A percentile compares a stretch with the other conserved stretches of the same genome.
Conservation (phyloP, 2,888 invertebrate genomes). For the Ellobium chinense region DNA sequence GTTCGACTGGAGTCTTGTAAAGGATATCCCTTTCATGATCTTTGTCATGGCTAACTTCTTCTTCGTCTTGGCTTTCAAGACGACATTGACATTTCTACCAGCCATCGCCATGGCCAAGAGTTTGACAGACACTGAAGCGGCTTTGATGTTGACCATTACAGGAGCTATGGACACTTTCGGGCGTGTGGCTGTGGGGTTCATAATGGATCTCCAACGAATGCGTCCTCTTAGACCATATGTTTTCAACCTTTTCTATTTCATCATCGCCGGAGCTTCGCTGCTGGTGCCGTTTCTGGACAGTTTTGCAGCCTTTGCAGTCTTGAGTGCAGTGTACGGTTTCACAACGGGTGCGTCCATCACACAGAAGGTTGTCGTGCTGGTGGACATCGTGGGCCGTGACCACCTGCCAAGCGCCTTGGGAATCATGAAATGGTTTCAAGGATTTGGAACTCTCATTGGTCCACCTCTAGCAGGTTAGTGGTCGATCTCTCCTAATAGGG, state of each 20-base stretch:
- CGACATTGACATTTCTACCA: constrained; percentile 67
- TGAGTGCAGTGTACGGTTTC: constrained; percentile 61
- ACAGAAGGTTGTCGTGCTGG: constrained; percentile 69
- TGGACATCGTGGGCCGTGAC: constrained; percentile 68
- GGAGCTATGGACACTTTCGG: constrained; percentile 64
- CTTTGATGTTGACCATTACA: constrained; percentile 62
- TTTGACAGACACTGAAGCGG: constrained; percentile 56
- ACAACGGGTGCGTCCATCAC: constrained; percentile 66
- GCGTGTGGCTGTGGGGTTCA: constrained; percentile 56
- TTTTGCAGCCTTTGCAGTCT: constrained; percentile 55
- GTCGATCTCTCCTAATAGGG: too few species aligned
- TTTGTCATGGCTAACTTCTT: constrained; percentile 52
- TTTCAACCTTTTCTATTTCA: constrained; percentile 62
- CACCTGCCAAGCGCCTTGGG: constrained; percentile 68
- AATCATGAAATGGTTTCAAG: constrained; percentile 67
- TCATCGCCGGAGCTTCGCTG: constrained; percentile 37
- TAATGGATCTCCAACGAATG: constrained; percentile 60
- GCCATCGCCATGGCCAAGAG: constrained; percentile 62
- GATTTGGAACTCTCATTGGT: constrained; percentile 64
- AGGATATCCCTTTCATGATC: constrained; percentile 48
- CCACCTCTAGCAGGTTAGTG: constrained; percentile 69
- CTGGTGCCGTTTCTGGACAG: constrained; percentile 28
- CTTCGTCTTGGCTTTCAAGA: constrained; percentile 52
- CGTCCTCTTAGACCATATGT: constrained; percentile 59
- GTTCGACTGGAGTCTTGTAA: constrained; percentile 49